Evolutionary conservation across 2,113 vertebrate species (phyloP).

Genomic region (Corvus cornix): DNA sequence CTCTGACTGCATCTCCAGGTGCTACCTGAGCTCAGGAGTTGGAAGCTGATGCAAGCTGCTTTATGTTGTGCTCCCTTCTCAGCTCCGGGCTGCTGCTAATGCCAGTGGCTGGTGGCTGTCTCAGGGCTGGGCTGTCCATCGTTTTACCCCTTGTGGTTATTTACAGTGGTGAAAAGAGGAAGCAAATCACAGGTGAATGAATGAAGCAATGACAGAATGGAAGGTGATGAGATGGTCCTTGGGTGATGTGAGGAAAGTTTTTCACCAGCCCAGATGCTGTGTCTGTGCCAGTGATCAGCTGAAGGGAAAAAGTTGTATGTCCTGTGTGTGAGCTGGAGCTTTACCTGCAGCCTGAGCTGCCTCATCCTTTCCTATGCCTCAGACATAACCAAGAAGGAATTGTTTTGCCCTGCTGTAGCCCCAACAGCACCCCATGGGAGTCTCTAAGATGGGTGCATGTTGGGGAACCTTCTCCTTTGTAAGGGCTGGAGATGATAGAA

Average conservation of each 20-base stretch:
- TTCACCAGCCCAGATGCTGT: neutral
- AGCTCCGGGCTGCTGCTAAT: neutral
- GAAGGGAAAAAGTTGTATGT: neutral
- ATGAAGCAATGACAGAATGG: neutral
- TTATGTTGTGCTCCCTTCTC: neutral
- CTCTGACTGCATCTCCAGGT: neutral
- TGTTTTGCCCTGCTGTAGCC: neutral
- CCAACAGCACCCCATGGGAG: neutral
- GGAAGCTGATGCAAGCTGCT: neutral
- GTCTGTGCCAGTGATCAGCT: neutral
- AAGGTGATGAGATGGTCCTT: neutral
- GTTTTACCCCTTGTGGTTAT: neutral
- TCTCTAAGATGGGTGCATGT: neutral
- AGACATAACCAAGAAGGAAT: neutral
- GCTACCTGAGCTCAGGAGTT: neutral
- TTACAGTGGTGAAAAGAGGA: neutral
- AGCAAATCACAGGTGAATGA: neutral
- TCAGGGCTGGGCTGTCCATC: neutral
- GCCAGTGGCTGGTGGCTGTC: neutral
- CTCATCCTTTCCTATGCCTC: neutral
- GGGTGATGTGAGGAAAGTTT: neutral
- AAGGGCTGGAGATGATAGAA: neutral
- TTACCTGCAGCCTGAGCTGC: neutral
- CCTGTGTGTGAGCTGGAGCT: neutral
- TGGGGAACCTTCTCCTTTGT: neutral